These are phyloP conservation scores for Chymomyza amoena DNA, from an alignment of 2,888 invertebrate species.

Conservation along the genomic window DNA sequence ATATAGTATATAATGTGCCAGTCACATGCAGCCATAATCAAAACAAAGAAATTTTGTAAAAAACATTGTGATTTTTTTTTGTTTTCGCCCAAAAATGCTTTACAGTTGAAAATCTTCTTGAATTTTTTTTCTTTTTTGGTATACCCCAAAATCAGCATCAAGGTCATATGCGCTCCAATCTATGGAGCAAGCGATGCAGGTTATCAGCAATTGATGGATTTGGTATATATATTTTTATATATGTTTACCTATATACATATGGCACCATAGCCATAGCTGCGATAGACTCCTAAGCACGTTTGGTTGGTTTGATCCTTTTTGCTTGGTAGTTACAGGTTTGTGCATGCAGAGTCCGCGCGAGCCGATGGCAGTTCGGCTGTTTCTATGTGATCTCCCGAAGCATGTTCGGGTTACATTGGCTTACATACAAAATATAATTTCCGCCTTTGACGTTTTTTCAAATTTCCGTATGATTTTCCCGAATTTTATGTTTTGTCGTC, in stretches of 20 bases:
- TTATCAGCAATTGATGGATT: slow-evolving; percentile 28
- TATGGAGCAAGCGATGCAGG: slow-evolving; percentile 3
- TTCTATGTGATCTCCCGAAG: too few species aligned
- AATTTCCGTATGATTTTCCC: too few species aligned
- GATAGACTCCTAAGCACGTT: background rate
- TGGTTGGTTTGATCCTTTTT: background rate
- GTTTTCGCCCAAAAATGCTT: background rate
- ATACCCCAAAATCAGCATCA: background rate
- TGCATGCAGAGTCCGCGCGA: accelerated
- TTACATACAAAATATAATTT: too few species aligned
- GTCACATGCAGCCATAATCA: slow-evolving; percentile 7
- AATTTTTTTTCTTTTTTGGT: background rate
- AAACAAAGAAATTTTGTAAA: slow-evolving; percentile 28
- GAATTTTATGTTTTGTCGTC: too few species aligned
- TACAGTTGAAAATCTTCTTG: background rate
- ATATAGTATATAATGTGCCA: background rate
- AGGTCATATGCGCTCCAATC: slow-evolving; percentile 15
- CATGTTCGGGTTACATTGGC: too few species aligned
- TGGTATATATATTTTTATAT: background rate
- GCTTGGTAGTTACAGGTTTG: too few species aligned
- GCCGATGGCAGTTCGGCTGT: too few species aligned
- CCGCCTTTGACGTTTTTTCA: too few species aligned
- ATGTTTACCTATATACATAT: background rate
- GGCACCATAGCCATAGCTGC: too few species aligned
- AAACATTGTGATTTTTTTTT: background rate